Evolutionary conservation across 2,113 vertebrate genomes (phyloP), one percentile per base, ranked within the genome.

Genomic region (Paralichthys olivaceus): DNA sequence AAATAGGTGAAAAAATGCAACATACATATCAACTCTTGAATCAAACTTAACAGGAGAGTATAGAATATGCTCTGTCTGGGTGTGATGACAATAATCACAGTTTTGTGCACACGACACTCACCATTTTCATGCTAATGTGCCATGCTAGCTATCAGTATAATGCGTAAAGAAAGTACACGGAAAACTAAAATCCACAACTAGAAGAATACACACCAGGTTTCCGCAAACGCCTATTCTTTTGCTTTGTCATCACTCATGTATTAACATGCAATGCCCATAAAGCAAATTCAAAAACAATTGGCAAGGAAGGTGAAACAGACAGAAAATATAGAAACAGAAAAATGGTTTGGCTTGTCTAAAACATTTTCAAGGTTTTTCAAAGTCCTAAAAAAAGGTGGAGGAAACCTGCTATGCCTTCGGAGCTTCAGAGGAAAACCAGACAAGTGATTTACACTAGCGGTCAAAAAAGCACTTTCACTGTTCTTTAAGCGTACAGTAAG

Each of bases 401-500:
- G 23, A 84, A 83, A 86, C 68, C 83, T 93, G 85, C 47, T 64
- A n/a, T 22, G 49, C 28, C 19, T 58, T 62, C 22, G 0, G 59
- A 75, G 12, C 75, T 81, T 85, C 77, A 81, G 79, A 87, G 75
- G 68, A 81, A 77, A 75, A 72, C 28, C 74, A 64, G 53, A 67
- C n/a, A 25, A 63, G 34, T 87, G 85, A 90, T 85, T 92, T 88
- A 85, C 69, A 66, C 26, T 43, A n/a, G 37, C 19, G 45, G 77
- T 84, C 26, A 83, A 76, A 75, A 58, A 53, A 68, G 62, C 22
- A 37, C 55, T 69, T 51, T 25, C 19, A 13, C 4, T 81, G 40
- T 69, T 75, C 76, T 83, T 63, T 86, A 79, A 83, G 55, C 55
- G 72, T 87, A 86, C 85, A 80, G 79, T 84, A 73, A 86, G 65